Base-by-base conservation (phyloP, 2,113 vertebrate species). In the Ammodytes dubius region DNA sequence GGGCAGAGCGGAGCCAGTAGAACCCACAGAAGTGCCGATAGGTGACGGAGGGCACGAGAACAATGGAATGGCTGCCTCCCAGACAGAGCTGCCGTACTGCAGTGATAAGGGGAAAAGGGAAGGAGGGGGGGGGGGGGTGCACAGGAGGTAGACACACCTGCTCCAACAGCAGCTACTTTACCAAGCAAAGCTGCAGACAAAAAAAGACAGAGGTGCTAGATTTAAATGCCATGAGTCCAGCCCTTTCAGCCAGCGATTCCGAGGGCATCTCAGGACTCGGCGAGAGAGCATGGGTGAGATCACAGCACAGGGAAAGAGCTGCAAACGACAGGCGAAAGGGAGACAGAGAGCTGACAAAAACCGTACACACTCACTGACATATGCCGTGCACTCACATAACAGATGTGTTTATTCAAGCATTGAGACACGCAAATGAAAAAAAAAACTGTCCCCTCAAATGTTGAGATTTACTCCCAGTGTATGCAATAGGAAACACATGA, bases 51-150 rank as follows among this genome's bases (percentile, higher is more conserved):
- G 82, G 84, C 42, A 59, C 43, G 13, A 85, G 88, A 93, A 92
- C 91, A 92, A 93, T 93, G 81, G 91, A 93, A 88, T 91, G 88
- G 86, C 91, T 89, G 91, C 77, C 88, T 90, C 83, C 86, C 84
- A 93, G 81, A 85, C 92, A 87, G 86, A 87, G 86, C 89, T 89
- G 91, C 92, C 68, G 72, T 89, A 87, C 89, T 90, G 93, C 91
- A 90, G 89, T 82, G 89, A 94, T 93, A 91, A 92, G 91, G 83
- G 83, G 90, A 85, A 73, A 84, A 90, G 87, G 88, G 77, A 70
- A 53, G 37, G 63, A 57, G 53, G 50, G 70, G 49, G 74, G 54
- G 65, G 68, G 63, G 71, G 73, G 43, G 12, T 12, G 78, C 67
- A 81, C 81, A 74, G 65, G 77, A 86, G 90, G 87, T 77, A 88